These are phyloP conservation scores for Drosophila teissieri DNA, from an alignment of 1,140 invertebrate species.

Conservation along the genomic window DNA sequence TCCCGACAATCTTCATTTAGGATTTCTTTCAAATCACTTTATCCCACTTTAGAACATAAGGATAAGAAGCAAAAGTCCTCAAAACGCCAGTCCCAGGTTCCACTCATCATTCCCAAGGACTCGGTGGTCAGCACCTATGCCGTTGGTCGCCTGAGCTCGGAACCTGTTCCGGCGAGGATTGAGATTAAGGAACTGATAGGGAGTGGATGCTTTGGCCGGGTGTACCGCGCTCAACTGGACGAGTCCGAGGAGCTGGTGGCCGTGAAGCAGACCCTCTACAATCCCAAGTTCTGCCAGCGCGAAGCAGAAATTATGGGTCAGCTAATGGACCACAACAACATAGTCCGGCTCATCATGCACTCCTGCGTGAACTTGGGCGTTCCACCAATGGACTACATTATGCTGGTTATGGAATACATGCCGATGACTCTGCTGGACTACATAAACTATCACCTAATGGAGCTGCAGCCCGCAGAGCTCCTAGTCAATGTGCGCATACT, in stretches of 20 bases:
- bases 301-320: conserved; percentile 35
- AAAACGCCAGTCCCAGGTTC: not conserved
- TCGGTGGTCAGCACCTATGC: conserved; percentile 9
- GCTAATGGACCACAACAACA: conserved; percentile 41
- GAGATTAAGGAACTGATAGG: conserved; percentile 30
- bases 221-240: conserved; percentile 32
- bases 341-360: conserved; percentile 35
- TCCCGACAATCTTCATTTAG: too few species aligned
- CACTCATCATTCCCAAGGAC: conserved; percentile 6
- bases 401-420: conserved; percentile 56
- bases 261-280: conserved; percentile 38
- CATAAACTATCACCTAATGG: not conserved
- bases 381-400: conserved; percentile 2
- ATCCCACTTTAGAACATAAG: not conserved
- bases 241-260: conserved; percentile 20
- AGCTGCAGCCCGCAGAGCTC: not conserved
- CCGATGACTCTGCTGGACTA: conserved; percentile 49
- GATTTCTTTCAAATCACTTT: too few species aligned
- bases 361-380: conserved; percentile 10
- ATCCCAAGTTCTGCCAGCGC: conserved; percentile 2
- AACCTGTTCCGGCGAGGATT: not conserved
- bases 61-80: conserved; percentile 2
- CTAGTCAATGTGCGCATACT: conserved; percentile 45
- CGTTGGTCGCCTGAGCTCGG: not conserved
- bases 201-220: conserved; percentile 41